phyloP scores from a whole-genome alignment of 2,888 invertebrate genomes.

The Erebia palarica region DNA sequence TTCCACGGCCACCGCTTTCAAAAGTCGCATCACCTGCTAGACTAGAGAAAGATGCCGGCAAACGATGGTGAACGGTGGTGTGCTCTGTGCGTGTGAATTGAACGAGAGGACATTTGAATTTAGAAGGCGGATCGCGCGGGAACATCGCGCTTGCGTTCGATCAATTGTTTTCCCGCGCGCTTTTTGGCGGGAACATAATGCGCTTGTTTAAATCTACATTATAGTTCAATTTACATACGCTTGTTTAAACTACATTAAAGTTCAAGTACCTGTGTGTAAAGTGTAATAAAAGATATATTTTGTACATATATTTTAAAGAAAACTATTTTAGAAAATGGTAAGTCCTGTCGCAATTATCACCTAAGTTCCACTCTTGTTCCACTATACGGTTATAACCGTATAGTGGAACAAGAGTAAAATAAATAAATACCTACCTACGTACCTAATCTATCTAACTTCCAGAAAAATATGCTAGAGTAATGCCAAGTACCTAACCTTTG shows the following conservation, averaged over 20 bases:
- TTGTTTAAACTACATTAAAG: conserved; percentile 7
- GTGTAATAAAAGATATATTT: conserved; percentile 5
- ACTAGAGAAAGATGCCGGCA: conserved; percentile 59
- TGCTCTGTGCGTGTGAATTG: conserved; percentile 43
- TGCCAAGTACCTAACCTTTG: too few species aligned
- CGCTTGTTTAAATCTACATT: conserved; percentile 1
- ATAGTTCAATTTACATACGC: not conserved
- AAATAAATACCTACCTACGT: too few species aligned
- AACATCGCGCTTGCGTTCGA: conserved; percentile 63
- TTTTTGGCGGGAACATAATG: conserved; percentile 59
- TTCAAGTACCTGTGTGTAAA: conserved; percentile 1
- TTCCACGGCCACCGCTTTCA: conserved; percentile 66
- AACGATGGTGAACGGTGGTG: conserved; percentile 55
- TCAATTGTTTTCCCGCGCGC: conserved; percentile 37
- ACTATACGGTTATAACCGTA: too few species aligned
- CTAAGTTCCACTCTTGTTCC: too few species aligned
- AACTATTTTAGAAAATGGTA: conserved; percentile 7
- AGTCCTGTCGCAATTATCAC: not conserved
- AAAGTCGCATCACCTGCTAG: conserved; percentile 65
- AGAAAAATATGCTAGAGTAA: not conserved
- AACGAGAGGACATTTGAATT: conserved; percentile 37
- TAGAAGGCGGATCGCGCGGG: conserved; percentile 66
- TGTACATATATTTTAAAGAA: conserved; percentile 2
- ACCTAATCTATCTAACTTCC: not conserved
- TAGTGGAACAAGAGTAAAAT: too few species aligned